These are phyloP conservation scores for Carcharodon carcharias DNA, from an alignment of 2,797 vertebrate species.

Conservation along the genomic window DNA sequence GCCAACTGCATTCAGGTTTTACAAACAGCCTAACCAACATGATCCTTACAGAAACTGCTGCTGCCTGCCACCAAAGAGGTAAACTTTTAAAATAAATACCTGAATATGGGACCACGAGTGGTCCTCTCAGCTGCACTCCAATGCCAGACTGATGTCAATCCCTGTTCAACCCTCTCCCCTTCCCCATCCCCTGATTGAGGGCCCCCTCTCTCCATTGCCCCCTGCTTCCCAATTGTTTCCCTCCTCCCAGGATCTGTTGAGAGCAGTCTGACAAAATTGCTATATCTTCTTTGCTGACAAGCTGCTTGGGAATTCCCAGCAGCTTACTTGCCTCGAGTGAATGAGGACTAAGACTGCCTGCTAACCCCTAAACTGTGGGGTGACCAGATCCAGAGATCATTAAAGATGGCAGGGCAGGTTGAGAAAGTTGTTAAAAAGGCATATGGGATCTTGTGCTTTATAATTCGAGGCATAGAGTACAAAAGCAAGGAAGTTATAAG, in stretches of 20 bases:
- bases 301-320: neutral
- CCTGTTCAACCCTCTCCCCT: neutral
- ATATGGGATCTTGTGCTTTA: too few relatives aligned
- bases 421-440: too few relatives aligned
- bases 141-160: neutral
- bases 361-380: too few relatives aligned
- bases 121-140: neutral
- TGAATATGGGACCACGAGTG: neutral
- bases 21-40: neutral
- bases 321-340: neutral
- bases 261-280: too few relatives aligned
- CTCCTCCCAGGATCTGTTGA: neutral
- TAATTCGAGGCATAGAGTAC: too few relatives aligned
- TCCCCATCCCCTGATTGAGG: neutral
- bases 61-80: neutral
- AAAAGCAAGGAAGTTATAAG: too few relatives aligned
- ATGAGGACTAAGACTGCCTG: neutral
- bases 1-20: neutral
- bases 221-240: too few relatives aligned
- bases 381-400: too few relatives aligned
- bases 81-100: neutral
- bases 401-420: too few relatives aligned
- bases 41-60: too few relatives aligned
- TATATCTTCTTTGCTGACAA: neutral
- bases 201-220: too few relatives aligned